Base-by-base conservation (phyloP, 2,888 invertebrate genomes). In the Parelbella ahira region DNA sequence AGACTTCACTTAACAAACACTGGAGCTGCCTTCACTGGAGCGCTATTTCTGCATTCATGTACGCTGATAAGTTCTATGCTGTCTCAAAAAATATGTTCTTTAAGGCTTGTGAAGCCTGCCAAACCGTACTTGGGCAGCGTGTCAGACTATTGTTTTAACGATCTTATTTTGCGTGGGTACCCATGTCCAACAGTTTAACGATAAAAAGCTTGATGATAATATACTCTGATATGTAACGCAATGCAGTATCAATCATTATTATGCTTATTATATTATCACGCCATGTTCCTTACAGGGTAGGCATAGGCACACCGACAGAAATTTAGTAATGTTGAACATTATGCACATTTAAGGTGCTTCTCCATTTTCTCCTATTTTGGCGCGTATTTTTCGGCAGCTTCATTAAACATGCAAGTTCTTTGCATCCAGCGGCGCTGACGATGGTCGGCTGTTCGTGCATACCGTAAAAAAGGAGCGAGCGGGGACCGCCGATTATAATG, bases 401-500 rank as follows among this genome's bases (percentile, higher is more conserved):
- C 23, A 23, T 10, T 19, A 27, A 9, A 23, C 8, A 15, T 27
- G 23, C 56, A 49, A 58, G 50, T 58, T 63, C 58, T 76, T 68
- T 67, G 68, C 67, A 72, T 74, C 54, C 62, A 64, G 24, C 41
- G 32, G 47, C 51, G 47, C 51, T 50, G 50, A 49, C 45, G 47
- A 46, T 48, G 49, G 50, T 43, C 49, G 50, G 48, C 45, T 54
- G 51, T 73, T 66, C 63, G 67, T 59, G 60, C 49, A 51, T 30
- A 37, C 61, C 60, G 74, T 27, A 79, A 81, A 80, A 82, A 77
- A 71, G 60, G 60, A 75, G 66, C 33, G 33, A 33, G 65, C 69
- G 65, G 66, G 67, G 72, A 73, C 77, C 67, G 70, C 74, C 77
- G 84, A 83, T 84, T 84, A 83, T 83, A 84, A 78, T 80, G 71